A percentile compares a stretch with the other conserved stretches of the same genome.
Evolutionary conservation across 2,797 vertebrate species (phyloP).

Genomic region (Numenius phaeopus): DNA sequence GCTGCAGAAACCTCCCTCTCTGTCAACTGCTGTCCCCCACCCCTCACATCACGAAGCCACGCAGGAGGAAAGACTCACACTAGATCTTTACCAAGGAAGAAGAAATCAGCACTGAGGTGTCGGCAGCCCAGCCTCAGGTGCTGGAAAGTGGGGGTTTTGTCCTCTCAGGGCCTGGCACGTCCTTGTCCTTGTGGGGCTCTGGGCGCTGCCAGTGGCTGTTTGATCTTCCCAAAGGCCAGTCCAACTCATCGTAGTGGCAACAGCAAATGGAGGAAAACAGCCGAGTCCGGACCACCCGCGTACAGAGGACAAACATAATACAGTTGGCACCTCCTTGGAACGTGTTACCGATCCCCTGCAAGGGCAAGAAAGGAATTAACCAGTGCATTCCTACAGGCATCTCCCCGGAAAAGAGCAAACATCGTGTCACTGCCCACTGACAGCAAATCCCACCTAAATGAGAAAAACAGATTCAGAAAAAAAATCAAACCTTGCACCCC

Average conservation of each 20-base stretch:
- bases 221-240: neutral
- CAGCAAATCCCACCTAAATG: accelerated
- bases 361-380: neutral
- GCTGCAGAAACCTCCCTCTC: neutral
- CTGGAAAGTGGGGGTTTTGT: neutral
- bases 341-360: constrained; percentile 94
- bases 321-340: constrained; percentile 97
- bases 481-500: neutral
- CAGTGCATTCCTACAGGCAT: neutral
- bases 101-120: accelerated
- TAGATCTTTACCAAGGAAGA: neutral
- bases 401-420: neutral
- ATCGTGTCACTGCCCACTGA: accelerated
- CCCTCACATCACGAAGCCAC: accelerated
- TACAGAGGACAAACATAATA: constrained; percentile 93
- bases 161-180: neutral
- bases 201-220: neutral
- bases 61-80: neutral
- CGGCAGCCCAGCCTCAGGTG: constrained; percentile 54
- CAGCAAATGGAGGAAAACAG: constrained; percentile 81
- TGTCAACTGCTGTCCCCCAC: neutral
- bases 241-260: neutral
- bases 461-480: neutral
- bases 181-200: neutral
- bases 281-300: constrained; percentile 82